phyloP scores from a whole-genome alignment of 2,113 vertebrate genomes.

The Balaeniceps rex region DNA sequence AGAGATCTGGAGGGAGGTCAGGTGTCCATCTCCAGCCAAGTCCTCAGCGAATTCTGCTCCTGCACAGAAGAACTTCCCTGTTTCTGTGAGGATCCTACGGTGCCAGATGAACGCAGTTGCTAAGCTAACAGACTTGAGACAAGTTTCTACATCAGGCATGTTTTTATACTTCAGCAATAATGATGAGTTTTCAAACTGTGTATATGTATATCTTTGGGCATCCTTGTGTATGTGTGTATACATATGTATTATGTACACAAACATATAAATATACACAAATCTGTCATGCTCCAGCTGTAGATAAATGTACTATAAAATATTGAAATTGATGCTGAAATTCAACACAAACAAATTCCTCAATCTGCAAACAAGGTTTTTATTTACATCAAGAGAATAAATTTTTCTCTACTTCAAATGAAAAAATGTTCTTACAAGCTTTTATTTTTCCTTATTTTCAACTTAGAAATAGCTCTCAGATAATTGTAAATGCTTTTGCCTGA shows the following conservation, averaged over 20 bases:
- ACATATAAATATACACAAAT: conserved; percentile 68
- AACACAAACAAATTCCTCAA: conserved; percentile 70
- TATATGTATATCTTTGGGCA: conserved; percentile 64
- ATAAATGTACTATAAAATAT: conserved; percentile 69
- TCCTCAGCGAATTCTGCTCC: background rate
- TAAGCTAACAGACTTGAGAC: conserved; percentile 53
- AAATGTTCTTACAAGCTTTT: conserved; percentile 14
- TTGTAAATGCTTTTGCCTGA: background rate
- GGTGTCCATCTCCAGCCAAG: background rate
- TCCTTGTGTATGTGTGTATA: conserved; percentile 65
- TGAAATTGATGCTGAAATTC: conserved; percentile 65
- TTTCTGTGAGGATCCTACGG: background rate
- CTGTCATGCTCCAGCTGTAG: conserved; percentile 68
- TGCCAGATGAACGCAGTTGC: conserved; percentile 36
- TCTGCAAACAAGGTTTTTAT: conserved; percentile 69
- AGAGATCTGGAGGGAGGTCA: background rate
- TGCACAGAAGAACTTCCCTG: background rate
- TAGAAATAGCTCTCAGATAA: background rate
- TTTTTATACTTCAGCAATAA: conserved; percentile 64
- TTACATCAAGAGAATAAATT: conserved; percentile 58
- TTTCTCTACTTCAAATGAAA: conserved; percentile 52
- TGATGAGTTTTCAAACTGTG: conserved; percentile 62
- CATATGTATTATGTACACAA: conserved; percentile 63
- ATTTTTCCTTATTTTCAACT: conserved; percentile 44
- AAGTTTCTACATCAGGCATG: conserved; percentile 61